phyloP scores from a whole-genome alignment of 2,113 vertebrate species.

The Oryctolagus cuniculus region DNA sequence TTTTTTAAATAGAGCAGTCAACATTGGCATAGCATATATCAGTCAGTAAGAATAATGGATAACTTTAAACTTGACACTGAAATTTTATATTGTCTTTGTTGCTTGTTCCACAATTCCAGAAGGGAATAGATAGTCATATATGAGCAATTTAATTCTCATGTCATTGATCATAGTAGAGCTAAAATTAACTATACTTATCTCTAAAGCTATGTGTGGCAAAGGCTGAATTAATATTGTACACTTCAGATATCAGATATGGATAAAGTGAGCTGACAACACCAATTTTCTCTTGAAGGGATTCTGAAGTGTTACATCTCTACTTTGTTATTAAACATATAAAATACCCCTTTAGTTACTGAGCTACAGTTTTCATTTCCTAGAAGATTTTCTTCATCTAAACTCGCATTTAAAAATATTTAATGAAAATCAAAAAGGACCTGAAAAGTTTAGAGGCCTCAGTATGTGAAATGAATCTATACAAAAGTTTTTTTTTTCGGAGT shows the following conservation, averaged over 20 bases:
- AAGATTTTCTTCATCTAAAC: not conserved
- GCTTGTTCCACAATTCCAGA: not conserved
- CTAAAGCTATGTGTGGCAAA: not conserved
- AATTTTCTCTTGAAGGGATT: slow-evolving; percentile 15
- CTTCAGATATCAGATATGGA: not conserved
- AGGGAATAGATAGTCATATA: not conserved
- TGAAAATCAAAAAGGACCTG: not conserved
- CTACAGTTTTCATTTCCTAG: not conserved
- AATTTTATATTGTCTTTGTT: not conserved
- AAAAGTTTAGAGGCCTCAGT: not conserved
- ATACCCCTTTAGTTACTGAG: not conserved
- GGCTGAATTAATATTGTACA: slow-evolving; percentile 24
- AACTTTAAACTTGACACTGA: not conserved
- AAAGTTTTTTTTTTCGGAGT: not conserved
- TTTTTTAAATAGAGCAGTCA: not conserved
- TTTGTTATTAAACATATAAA: slow-evolving; percentile 19
- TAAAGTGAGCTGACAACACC: not conserved
- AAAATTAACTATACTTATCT: slow-evolving; percentile 13
- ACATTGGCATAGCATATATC: not conserved
- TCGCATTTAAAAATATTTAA: slow-evolving; percentile 43
- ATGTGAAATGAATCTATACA: slow-evolving; percentile 6
- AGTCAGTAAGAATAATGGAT: not conserved
- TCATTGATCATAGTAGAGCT: not conserved
- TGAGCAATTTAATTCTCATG: not conserved
- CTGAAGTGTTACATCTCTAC: not conserved